Evolutionary conservation across 2,888 invertebrate genomes (phyloP), one percentile per base, ranked within the genome.

Genomic region (Cheilosia vulpina): DNA sequence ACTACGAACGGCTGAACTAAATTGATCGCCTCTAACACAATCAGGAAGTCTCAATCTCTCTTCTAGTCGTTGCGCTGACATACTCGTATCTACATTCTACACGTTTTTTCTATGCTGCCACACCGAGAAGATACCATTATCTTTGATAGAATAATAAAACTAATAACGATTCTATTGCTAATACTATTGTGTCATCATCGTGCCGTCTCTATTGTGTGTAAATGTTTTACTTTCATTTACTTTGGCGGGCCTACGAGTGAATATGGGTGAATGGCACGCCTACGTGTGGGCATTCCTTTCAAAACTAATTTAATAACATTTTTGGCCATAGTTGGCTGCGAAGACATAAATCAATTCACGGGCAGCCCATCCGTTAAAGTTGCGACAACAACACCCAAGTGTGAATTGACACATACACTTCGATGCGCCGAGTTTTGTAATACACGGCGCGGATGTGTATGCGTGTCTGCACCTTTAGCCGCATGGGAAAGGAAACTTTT

Each of bases 31-130:
- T 31, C 78, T 84, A 80, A 84, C 80, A 66, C 80, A 84, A 84
- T 84, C 73, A 84, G 84, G 84, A 84, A 84, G 84, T 84, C 80
- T 84, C 75, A 84, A 84, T 84, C 80, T 84, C 63, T 62, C 38
- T 73, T 52, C 60, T 58, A 31, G 52, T 77, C 47, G 62, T 62
- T 47, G 58, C 6, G 43, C n/a, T 63, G 21, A 50, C 41, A 47
- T 71, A 21, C 21, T 21, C 21, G 21, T 21, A 31, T 31, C 41
- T 52, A 76, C 65, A 43, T 31, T 31, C 41, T 52, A 66, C 65
- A 43, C 43, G 21, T 68, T 15, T 53, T 38, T 41, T 43, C 34
- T 19, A 62, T 62, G 27, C 27, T 47, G 31, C 47, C 19, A 17
- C 50, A 31, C 17, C 50, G 31, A 60, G 31, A 58, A 50, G 52